A percentile compares a stretch with the other conserved stretches of the same genome.
Evolutionary conservation across 2,888 invertebrate species (phyloP).

Genomic region (Xestobium rufovillosum): DNA sequence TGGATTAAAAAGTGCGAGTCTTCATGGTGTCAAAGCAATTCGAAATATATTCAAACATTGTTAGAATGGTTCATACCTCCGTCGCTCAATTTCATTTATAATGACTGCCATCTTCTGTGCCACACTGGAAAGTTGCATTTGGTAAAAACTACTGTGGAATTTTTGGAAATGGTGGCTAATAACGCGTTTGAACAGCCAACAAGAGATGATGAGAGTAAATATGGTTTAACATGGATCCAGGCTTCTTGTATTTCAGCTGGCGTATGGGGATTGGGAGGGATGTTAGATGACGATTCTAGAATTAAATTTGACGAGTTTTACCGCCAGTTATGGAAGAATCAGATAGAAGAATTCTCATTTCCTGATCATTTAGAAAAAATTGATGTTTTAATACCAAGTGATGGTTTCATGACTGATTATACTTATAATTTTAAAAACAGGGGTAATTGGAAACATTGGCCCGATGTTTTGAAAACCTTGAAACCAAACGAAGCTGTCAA

Average conservation of each 20-base stretch:
- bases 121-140: conserved; percentile 36
- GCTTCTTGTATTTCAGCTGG: conserved; percentile 49
- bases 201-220: conserved; percentile 40
- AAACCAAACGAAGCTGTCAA: conserved; percentile 42
- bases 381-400: conserved; percentile 51
- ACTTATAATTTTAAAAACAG: conserved; percentile 51
- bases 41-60: conserved; percentile 35
- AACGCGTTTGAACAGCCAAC: conserved; percentile 31
- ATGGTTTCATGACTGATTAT: conserved; percentile 50
- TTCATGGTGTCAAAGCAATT: conserved; percentile 26
- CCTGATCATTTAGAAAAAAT: conserved; percentile 48
- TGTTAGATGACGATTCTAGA: conserved; percentile 42
- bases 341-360: conserved; percentile 40
- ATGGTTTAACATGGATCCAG: conserved; percentile 47
- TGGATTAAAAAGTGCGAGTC: conserved; percentile 39
- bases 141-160: conserved; percentile 35
- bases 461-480: conserved; percentile 47
- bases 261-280: conserved; percentile 71
- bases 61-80: conserved; percentile 53
- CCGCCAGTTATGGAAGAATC: conserved; percentile 37
- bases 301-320: conserved; percentile 40
- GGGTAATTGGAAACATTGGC: conserved; percentile 54
- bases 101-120: conserved; percentile 41
- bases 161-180: conserved; percentile 37
- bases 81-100: conserved; percentile 46